Evolutionary conservation across 1,140 invertebrate species (phyloP), one percentile per base, ranked within the genome.

Genomic region (Penaeus indicus): DNA sequence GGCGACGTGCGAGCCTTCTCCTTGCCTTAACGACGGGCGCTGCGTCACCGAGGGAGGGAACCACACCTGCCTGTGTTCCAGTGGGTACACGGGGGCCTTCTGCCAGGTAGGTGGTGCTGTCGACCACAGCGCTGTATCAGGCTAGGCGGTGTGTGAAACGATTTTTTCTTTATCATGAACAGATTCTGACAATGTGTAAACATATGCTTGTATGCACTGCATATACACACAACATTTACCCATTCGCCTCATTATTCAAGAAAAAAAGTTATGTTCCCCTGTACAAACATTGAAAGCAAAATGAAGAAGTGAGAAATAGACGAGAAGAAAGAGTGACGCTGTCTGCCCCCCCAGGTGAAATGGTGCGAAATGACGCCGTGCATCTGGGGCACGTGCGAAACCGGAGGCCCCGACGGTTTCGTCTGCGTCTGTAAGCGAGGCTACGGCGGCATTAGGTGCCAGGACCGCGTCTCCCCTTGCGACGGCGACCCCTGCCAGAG

Each of bases 341-440:
- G 5, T 16, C 54, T 95, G 89, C 95, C 96, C 92, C 96, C 96
- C 92, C 94, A 94, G 54, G 92, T 96, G 63, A 96, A 94, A 5
- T 93, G 95, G 63, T 96, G 96, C 92, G 95, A 96, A 91, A 91
- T 95, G 27, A 94, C 95, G 18, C 95, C 96, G 0, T 96, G 96
- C 92, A 92, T 95, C 21, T 95, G 95, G 92, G 96, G 96, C 4
- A 94, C 94, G 84, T 96, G 96, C 90, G 93, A 95, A 85, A 91
- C 96, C 21, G 94, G 94, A 1, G 85, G 90, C 18, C 78, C 92
- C 0, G 93, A 92, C 19, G 93, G 93, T 54, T 95, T 93, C 91
- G 91, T 92, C 22, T 96, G 95, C 91, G 80, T 91, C 47, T 91
- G 90, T 75, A 88, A 83, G 25, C 47, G 25, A 19, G 90, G 90